Conservation (phyloP, 1,140 invertebrate genomes). For the Zaprionus vittiger region DNA sequence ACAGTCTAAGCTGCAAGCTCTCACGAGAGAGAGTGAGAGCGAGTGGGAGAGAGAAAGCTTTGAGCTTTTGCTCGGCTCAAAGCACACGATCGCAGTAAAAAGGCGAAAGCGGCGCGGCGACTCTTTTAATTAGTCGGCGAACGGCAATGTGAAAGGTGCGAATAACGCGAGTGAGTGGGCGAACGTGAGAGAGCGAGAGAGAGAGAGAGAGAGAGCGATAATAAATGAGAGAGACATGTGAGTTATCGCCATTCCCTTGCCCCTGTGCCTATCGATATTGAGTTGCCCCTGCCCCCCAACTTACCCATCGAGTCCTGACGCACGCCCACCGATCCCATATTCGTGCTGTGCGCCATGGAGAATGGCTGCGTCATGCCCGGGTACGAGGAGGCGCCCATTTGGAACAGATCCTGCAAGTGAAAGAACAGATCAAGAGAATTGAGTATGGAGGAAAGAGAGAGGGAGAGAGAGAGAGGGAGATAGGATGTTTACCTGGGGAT, state of each 20-base stretch:
- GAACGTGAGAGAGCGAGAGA: not conserved
- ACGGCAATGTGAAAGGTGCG: not conserved
- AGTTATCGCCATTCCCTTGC: not conserved
- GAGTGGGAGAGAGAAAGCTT: slow-evolving; percentile 11
- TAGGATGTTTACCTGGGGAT: slow-evolving; percentile 91
- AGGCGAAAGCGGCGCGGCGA: not conserved
- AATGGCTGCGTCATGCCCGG: slow-evolving; percentile 97
- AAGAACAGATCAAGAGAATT: not conserved
- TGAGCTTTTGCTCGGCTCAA: not conserved
- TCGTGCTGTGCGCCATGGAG: slow-evolving; percentile 95
- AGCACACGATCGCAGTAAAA: slow-evolving; percentile 33
- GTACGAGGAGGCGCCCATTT: slow-evolving; percentile 96
- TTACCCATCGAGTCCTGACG: slow-evolving; percentile 96
- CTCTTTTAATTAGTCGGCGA: slow-evolving; percentile 24
- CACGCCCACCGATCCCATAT: slow-evolving; percentile 95
- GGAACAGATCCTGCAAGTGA: slow-evolving; percentile 85
- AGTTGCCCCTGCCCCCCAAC: slow-evolving; percentile 58
- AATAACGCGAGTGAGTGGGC: not conserved
- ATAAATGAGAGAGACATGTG: not conserved
- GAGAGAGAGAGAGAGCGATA: not conserved
- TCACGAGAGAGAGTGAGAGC: not conserved
- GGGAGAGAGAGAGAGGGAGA: not conserved
- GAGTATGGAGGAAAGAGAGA: not conserved
- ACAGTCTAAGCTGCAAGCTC: not conserved
- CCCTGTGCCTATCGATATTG: not conserved